Base-by-base conservation (phyloP, 2,888 invertebrate genomes). In the Acleris literana region DNA sequence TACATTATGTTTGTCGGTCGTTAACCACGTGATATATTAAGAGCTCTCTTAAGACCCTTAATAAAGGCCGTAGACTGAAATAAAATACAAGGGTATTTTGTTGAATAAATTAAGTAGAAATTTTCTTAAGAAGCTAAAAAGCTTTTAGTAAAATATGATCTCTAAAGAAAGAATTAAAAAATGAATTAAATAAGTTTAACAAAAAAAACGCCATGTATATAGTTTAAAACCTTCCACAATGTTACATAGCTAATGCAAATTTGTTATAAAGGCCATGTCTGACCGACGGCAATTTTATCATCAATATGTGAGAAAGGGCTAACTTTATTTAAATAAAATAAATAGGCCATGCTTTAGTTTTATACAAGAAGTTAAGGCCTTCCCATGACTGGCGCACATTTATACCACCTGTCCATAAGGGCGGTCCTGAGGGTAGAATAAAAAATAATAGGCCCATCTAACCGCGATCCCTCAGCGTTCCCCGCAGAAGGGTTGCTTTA, bases 381-480 rank as follows among this genome's bases (percentile, higher is more conserved):
- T 33, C 39, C 52, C 52, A 62, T 66, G 61, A 57, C 52, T 57
- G 57, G 39, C 3, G 22, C 2, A 22, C 62, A 66, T 62, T 66
- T 66, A 48, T 52, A 20, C 51, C 66, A 62, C 61, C 66, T 66
- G 66, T 18, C 61, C 20, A 46, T 52, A 56, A 60, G 52, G 44
- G 53, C 52, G 53, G 62, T 57, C 46, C 49, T 33, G 49, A 51
- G 55, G 56, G 52, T 18, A 43, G 57, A 46, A 53, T 66, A 62
- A 62, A 66, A 66, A 66, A 53, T 66, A 66, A 66, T 60, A 51
- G 56, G 39, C 20, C 53, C 55, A 61, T 48, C 53, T 49, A 17
- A 43, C 39, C 48, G 64, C 11, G n/a, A 54, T 64, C 48, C 56
- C 48, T 64, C 64, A 64, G 55, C 56, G 6, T 63, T 56, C 17